Percentiles rank a stretch among this genome's conserved stretches.
Conservation (phyloP, 2,113 vertebrate genomes). For the Pseudolaguvia tuberculata region DNA sequence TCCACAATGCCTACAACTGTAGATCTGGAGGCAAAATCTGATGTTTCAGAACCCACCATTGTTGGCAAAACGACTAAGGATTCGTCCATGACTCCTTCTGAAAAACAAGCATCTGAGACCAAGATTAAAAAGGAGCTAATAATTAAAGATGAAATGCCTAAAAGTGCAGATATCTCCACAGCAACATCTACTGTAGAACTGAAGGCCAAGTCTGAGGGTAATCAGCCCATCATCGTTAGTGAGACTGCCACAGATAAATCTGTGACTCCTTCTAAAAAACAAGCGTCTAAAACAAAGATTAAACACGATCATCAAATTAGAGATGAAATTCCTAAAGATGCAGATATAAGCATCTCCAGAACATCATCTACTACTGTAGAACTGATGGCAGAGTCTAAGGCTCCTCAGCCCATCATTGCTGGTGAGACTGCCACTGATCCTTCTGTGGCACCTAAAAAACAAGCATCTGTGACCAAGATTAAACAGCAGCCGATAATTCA, state of each 20-base stretch:
- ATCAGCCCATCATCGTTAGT: too few species aligned
- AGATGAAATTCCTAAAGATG: constrained; percentile 9
- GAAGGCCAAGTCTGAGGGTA: too few species aligned
- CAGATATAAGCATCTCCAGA: background rate
- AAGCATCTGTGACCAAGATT: background rate
- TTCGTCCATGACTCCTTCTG: background rate
- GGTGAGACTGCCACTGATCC: background rate
- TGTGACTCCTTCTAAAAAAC: constrained; percentile 11
- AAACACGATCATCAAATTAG: constrained; percentile 12
- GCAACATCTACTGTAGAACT: background rate
- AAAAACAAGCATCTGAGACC: background rate
- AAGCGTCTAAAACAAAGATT: background rate
- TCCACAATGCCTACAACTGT: background rate
- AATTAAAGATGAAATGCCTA: constrained; percentile 24
- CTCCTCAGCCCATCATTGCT: background rate
- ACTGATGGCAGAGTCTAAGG: background rate
- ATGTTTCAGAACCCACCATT: background rate
- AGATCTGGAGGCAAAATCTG: background rate
- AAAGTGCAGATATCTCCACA: background rate
- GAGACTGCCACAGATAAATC: background rate
- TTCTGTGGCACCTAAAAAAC: background rate
- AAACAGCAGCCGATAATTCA: too few species aligned
- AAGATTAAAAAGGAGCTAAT: background rate
- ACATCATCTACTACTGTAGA: background rate
- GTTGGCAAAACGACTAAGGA: too few species aligned